phyloP scores from a whole-genome alignment of 1,140 invertebrate species.

The Capitella teleta region DNA sequence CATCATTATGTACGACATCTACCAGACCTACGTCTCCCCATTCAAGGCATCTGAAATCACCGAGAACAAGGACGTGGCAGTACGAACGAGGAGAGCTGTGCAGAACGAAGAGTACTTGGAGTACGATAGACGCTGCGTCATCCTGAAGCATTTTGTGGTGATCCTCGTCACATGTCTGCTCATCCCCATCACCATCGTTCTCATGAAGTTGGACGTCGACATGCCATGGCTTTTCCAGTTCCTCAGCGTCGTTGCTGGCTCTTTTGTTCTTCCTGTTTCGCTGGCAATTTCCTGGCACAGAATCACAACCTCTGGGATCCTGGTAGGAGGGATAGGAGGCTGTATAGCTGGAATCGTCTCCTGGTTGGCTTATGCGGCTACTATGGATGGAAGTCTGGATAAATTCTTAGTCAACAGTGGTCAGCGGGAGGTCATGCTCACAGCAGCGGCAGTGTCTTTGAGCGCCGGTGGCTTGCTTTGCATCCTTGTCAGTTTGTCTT shows the following conservation, averaged over 20 bases:
- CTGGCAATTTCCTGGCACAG: constrained; percentile 7
- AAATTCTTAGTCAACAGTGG: constrained; percentile 5
- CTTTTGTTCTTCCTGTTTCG: constrained; percentile 4
- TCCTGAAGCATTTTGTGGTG: constrained; percentile 7
- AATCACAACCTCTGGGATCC: not conserved
- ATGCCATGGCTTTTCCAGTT: constrained; percentile 1
- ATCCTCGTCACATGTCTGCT: not conserved
- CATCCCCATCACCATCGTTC: constrained; percentile 1
- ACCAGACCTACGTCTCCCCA: constrained; percentile 18
- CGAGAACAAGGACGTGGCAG: not conserved
- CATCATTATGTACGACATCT: constrained; percentile 44
- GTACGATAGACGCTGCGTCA: constrained; percentile 5
- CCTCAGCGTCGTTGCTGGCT: constrained; percentile 3
- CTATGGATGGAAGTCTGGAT: not conserved
- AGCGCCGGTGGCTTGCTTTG: constrained; percentile 5
- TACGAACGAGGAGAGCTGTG: not conserved
- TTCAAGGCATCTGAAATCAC: not conserved
- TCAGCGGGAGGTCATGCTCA: not conserved
- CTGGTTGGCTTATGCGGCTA: constrained; percentile 6
- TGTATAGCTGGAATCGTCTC: not conserved
- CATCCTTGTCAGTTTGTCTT: constrained; percentile 3
- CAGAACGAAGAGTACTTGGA: constrained; percentile 1
- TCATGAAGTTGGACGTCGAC: constrained; percentile 3
- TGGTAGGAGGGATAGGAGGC: constrained; percentile 2
- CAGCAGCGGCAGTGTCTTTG: not conserved